Base-by-base conservation (phyloP, 2,797 vertebrate species). In the Melanotaenia trifasciata region DNA sequence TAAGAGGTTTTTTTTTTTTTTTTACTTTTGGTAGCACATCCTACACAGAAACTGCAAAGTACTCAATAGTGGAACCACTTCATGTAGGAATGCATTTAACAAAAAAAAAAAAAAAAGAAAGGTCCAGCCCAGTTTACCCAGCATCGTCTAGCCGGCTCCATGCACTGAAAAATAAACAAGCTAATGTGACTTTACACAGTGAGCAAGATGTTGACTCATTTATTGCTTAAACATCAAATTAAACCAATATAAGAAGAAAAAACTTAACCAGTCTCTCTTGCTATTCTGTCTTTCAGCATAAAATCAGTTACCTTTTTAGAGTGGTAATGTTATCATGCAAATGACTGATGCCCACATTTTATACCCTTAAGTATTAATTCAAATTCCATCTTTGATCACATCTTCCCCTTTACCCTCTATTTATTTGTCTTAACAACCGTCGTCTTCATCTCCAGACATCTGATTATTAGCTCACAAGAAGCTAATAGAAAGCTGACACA, bases 141-240 rank as follows among this genome's bases (percentile, higher is more conserved):
- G 12, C 36, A 38, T 13, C 3, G 36, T 38, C 10, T 11, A 12
- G 36, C 72, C 73, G 78, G 74, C 70, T 76, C 64, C 72, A 58
- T 79, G 56, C 54, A 58, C 65, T 30, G 70, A 50, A 45, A 61
- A 36, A 68, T 72, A 64, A 43, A 45, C 61, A 71, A 67, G 64
- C 56, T 67, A 57, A 50, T 51, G 32, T 58, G 57, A 81, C 72
- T 78, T 30, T 45, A 61, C 61, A 53, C 53, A 12, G 58, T 72
- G 40, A 43, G 1, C 14, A 18, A 59, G 77, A 69, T 51, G 47
- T 51, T 22, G 9, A 8, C n/a, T 51, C n/a, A 51, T 51, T 51
- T 11, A n/a, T 47, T 47, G 45, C 18, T 47, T 20, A 2, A 22
- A 51, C 47, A 22, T 22, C 47, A n/a, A 8, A 8, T 57, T 72